phyloP scores from a whole-genome alignment of 1,140 invertebrate genomes.

The Drosophila guanche region DNA sequence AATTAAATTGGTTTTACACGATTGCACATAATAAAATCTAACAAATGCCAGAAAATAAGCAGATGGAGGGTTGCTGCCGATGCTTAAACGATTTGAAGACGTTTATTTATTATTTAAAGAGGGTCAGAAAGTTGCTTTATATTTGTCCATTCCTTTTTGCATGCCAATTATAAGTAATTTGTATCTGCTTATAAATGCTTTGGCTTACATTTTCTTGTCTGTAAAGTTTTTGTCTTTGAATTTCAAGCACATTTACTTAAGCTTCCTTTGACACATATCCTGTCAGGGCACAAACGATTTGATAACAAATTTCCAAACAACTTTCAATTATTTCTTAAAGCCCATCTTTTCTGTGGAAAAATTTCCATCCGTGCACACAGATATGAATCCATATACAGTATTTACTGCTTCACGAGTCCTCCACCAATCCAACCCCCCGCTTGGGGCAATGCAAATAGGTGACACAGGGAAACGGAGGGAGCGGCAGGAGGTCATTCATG shows the following conservation, averaged over 20 bases:
- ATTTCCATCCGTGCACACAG: constrained; percentile 13
- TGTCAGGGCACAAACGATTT: too few relatives aligned
- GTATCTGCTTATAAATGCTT: too few relatives aligned
- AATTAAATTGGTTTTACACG: constrained; percentile 62
- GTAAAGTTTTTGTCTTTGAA: too few relatives aligned
- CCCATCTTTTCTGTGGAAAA: constrained; percentile 5
- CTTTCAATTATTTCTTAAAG: not conserved
- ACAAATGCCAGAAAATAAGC: constrained; percentile 25
- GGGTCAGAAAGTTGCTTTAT: too few relatives aligned
- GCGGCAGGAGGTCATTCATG: not conserved
- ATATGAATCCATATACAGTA: constrained; percentile 1
- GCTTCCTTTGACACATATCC: too few relatives aligned
- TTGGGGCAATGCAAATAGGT: constrained; percentile 9
- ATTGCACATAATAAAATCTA: constrained; percentile 59
- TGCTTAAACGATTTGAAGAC: constrained; percentile 6
- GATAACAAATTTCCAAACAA: too few relatives aligned
- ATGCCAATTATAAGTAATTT: too few relatives aligned
- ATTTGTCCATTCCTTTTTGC: too few relatives aligned
- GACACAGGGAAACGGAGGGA: too few relatives aligned
- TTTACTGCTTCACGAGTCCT: not conserved
- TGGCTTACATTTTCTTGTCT: too few relatives aligned
- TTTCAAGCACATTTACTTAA: too few relatives aligned
- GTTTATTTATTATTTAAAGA: constrained; percentile 56
- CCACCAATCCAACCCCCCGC: not conserved
- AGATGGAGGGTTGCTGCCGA: too few relatives aligned